Percentiles rank a stretch among this genome's conserved stretches.
These are phyloP conservation scores for Melitaea athalia DNA, from an alignment of 2,888 invertebrate genomes.

Conservation along the genomic window DNA sequence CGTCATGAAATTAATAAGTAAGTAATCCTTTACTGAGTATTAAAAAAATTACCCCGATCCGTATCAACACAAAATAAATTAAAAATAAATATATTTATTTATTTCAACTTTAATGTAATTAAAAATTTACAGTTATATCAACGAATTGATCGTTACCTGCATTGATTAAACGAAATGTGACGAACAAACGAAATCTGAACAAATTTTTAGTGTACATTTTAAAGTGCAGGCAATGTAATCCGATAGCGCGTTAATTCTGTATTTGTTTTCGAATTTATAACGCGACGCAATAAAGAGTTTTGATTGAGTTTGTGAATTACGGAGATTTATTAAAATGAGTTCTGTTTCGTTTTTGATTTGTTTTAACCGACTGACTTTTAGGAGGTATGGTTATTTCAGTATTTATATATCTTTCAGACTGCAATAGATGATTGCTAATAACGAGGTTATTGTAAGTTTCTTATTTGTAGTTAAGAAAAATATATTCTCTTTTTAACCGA, in stretches of 20 bases:
- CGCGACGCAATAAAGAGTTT: conserved; percentile 33
- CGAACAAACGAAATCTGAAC: conserved; percentile 20
- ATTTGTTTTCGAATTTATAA: conserved; percentile 35
- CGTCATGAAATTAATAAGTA: too few species aligned
- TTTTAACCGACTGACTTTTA: not conserved
- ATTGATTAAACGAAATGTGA: conserved; percentile 15
- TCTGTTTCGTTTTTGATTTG: conserved; percentile 4
- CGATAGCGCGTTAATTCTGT: conserved; percentile 34
- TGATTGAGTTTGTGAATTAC: conserved; percentile 30
- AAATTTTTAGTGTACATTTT: conserved; percentile 29
- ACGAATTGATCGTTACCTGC: conserved; percentile 21
- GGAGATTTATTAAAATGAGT: conserved; percentile 9
- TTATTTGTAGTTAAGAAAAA: too few species aligned
- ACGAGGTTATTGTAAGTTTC: too few species aligned
- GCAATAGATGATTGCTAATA: too few species aligned
- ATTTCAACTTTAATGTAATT: not conserved
- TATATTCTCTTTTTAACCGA: too few species aligned
- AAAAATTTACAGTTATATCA: conserved; percentile 1
- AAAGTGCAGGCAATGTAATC: conserved; percentile 30
- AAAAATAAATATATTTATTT: too few species aligned
- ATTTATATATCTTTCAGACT: too few species aligned
- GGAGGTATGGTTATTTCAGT: not conserved
- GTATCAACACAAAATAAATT: too few species aligned
- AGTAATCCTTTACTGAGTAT: too few species aligned
- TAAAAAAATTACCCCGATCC: too few species aligned